Base-by-base conservation (phyloP, 2,888 invertebrate species). In the Campopleginae sp. region DNA sequence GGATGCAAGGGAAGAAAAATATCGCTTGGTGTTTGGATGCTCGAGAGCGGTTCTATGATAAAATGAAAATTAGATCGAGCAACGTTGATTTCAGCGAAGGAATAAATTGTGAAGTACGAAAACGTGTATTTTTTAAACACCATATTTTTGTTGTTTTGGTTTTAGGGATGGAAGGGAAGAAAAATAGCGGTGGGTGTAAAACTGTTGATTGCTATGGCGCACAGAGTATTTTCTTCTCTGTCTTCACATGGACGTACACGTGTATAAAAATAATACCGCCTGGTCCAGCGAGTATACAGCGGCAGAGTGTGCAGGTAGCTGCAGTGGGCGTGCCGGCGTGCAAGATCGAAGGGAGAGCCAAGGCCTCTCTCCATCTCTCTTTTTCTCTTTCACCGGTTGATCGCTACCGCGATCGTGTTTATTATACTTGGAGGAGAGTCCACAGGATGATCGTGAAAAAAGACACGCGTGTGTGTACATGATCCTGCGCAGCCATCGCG, bases 331-430 rank as follows among this genome's bases (percentile, higher is more conserved):
- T 92, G 92, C 91, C 92, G 74, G 74, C 75, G 87, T 89, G 90
- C 91, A 91, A 91, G 91, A 92, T 91, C 90, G 91, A 90, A 91
- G 92, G 92, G 90, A 92, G 90, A 92, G 89, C 92, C 92, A 92
- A 93, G 92, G 91, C 91, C 89, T 90, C 72, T 65, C 72, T 91
- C 89, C 90, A 17, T 44, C 44, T 68, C 58, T 79, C 23, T 90
- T 89, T 90, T 61, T 61, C 61, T 79, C 61, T 19, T 63, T 71
- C 65, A 48, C 71, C 90, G 89, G 80, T 90, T 90, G 90, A 89
- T 91, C 90, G 92, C 92, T 92, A 91, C 92, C 89, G 91, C 89
- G 91, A 91, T 92, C 91, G 91, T 91, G 91, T 92, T 92, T 92
- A 92, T 92, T 91, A 92, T 90, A 90, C 91, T 90, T 87, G 76